Percentiles rank a stretch among this genome's conserved stretches.
These are phyloP conservation scores for Oasisia sp. DNA, from an alignment of 2,888 invertebrate genomes.

Conservation along the genomic window DNA sequence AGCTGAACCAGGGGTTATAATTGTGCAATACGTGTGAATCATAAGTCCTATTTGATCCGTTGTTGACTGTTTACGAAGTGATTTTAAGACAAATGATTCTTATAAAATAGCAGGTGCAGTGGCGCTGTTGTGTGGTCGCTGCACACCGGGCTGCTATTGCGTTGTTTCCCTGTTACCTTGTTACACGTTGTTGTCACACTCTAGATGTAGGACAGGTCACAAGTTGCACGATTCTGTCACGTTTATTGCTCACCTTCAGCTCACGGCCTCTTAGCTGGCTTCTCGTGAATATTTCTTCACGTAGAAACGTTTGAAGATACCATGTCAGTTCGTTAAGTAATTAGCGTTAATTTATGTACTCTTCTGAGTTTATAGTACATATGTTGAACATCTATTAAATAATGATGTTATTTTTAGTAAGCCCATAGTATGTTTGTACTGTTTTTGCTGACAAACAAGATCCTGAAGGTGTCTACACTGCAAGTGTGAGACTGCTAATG, in stretches of 20 bases:
- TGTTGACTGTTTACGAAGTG: slow-evolving; percentile 9
- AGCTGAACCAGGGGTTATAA: background rate
- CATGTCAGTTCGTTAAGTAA: no score
- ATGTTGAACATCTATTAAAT: no score
- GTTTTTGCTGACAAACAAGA: no score
- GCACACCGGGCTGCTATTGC: background rate
- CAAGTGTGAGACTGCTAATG: no score
- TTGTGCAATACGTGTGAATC: background rate
- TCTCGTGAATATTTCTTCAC: no score
- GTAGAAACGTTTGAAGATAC: no score
- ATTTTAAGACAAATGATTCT: background rate
- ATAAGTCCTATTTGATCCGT: background rate
- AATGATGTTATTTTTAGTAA: no score
- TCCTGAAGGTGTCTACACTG: no score
- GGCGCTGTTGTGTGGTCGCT: background rate
- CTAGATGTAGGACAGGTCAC: background rate
- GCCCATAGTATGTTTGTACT: no score
- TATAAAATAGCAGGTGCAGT: background rate
- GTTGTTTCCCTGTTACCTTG: background rate
- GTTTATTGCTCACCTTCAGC: background rate
- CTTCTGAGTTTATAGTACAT: no score
- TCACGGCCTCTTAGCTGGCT: background rate
- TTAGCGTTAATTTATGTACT: no score
- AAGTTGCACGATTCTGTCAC: background rate
- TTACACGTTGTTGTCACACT: background rate